A percentile compares a stretch with the other conserved stretches of the same genome.
These are phyloP conservation scores for Pocillopora verrucosa DNA, from an alignment of 64 coral and sea anemone species.

Conservation along the genomic window DNA sequence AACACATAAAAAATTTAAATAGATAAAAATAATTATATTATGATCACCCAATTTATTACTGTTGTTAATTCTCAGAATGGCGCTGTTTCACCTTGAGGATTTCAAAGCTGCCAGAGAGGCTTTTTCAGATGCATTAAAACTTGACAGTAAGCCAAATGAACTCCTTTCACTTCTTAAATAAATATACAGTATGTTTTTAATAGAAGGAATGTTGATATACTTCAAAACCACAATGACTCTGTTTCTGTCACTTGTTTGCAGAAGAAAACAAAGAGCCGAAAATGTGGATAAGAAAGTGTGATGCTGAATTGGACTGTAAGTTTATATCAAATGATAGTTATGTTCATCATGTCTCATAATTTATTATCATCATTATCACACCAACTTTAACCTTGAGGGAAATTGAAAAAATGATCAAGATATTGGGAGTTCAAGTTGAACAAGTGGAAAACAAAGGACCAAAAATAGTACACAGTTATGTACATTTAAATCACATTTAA, in stretches of 20 bases:
- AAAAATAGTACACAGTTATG: too few relatives aligned
- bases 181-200: background rate
- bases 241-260: constrained; percentile 24
- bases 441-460: too few relatives aligned
- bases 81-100: constrained; percentile 66
- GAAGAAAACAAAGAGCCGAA: constrained; percentile 81
- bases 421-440: too few relatives aligned
- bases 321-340: background rate
- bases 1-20: too few relatives aligned
- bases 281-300: constrained; percentile 79
- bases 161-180: background rate
- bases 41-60: too few relatives aligned
- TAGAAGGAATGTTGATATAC: background rate
- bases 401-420: too few relatives aligned
- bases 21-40: too few relatives aligned
- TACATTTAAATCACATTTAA: too few relatives aligned
- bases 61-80: constrained; percentile 47
- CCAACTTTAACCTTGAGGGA: too few relatives aligned
- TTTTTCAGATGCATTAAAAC: constrained; percentile 72
- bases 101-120: constrained; percentile 48
- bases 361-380: too few relatives aligned
- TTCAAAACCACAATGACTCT: too few relatives aligned
- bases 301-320: constrained; percentile 71
- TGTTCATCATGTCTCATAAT: too few relatives aligned
- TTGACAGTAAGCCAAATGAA: constrained; percentile 53